Evolutionary conservation across 2,888 invertebrate genomes (phyloP).

Genomic region (Torymus auratus): DNA sequence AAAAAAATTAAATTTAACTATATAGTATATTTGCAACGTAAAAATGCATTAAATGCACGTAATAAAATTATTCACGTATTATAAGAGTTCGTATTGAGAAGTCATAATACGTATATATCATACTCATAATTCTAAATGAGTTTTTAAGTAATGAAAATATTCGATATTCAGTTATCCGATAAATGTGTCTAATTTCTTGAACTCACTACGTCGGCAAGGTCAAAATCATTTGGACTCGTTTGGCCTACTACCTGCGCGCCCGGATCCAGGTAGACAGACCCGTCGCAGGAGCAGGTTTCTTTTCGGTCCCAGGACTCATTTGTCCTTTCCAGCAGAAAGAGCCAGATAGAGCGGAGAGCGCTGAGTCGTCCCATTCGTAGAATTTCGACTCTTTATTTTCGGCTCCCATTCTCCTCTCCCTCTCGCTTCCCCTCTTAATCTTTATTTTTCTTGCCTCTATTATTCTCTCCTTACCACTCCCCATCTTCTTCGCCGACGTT

Average conservation of each 20-base stretch:
- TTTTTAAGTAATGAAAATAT: too few relatives aligned
- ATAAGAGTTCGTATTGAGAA: too few relatives aligned
- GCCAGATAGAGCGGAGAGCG: not conserved
- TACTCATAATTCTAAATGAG: too few relatives aligned
- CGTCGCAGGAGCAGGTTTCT: slow-evolving; percentile 55
- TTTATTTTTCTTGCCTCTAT: slow-evolving; percentile 19
- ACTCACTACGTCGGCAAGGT: slow-evolving; percentile 45
- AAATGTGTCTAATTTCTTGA: not conserved
- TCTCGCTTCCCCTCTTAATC: slow-evolving; percentile 5
- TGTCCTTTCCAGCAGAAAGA: slow-evolving; percentile 19
- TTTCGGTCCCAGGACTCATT: slow-evolving; percentile 47
- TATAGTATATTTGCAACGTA: too few relatives aligned
- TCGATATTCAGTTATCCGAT: too few relatives aligned
- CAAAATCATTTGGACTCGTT: not conserved
- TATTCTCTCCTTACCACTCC: not conserved
- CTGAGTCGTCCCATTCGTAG: slow-evolving; percentile 53
- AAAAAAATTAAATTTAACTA: too few relatives aligned
- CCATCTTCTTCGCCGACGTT: slow-evolving; percentile 20
- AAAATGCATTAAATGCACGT: too few relatives aligned
- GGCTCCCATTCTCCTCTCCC: slow-evolving; percentile 10
- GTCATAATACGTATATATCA: too few relatives aligned
- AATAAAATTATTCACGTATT: too few relatives aligned
- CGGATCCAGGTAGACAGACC: slow-evolving; percentile 32
- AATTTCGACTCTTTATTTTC: slow-evolving; percentile 48
- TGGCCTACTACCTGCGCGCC: too few relatives aligned